Base-by-base conservation (phyloP, 2,797 vertebrate genomes). In the Silurus aristotelis region DNA sequence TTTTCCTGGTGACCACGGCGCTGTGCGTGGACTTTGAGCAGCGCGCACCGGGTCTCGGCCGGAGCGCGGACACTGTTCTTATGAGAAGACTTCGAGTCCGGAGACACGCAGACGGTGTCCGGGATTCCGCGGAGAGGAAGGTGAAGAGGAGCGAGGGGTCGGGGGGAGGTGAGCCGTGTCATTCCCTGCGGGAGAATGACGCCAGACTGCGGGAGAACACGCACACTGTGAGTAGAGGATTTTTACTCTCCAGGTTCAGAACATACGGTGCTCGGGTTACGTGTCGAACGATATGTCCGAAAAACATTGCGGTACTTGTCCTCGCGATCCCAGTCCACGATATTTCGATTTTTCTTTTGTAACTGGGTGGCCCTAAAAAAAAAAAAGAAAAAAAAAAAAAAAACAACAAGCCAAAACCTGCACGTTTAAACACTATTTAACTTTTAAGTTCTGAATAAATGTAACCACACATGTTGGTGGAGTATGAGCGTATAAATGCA, bases 201-300 rank as follows among this genome's bases (percentile, higher is more conserved):
- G 71, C 93, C 22, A 84, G 86, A 66, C 94, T 98, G 84, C 88
- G 75, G 2, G 96, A 97, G 91, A 95, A 95, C 94, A 98, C 96
- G 27, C 95, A 97, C 88, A 93, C 92, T 90, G 97, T 98, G 92
- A 96, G 97, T 90, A 43, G 27, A 22, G 13, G 48, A 7, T 7
- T 38, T 20, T 77, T 77, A 46, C 22, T 76, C 25, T 31, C 27
- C 31, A 1, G 19, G 6, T 52, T 27, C 15, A 31, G n/a, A 76
- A 58, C 73, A 27, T 27, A 48, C 71, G 52, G 71, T 58, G 5
- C n/a, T 75, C 8, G 27, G 8, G 43, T 14, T n/a, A 6, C 31
- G 17, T 22, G 60, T 2, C 46, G 38, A 22, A 19, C 60, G 60
- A 64, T 64, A 80, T 48, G 4, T 64, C 61, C 25, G 9, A 25